Base-by-base conservation (phyloP, 2,113 vertebrate genomes). In the Syngnathoides biaculeatus region DNA sequence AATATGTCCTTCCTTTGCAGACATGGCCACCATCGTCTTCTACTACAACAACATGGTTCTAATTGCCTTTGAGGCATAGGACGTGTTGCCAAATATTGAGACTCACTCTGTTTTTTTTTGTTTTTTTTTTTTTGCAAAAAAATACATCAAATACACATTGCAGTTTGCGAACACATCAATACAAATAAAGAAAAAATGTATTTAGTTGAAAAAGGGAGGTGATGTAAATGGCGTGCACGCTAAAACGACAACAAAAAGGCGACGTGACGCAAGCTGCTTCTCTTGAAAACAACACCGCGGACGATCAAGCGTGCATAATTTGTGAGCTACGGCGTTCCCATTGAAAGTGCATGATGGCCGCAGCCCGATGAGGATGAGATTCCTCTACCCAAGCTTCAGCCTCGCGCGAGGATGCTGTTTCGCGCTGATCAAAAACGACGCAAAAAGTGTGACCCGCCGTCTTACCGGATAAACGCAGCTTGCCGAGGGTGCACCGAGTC, bases 381-480 rank as follows among this genome's bases (percentile, higher is more conserved):
- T 77, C 75, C 61, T 80, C 71, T 75, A 62, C 75, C 27, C 63
- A 66, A 48, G 60, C 72, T 69, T 85, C 78, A 78, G 65, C 68
- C 70, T 78, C 78, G 35, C n/a, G n/a, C 68, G 69, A 83, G 52
- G 86, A 87, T 79, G 85, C 83, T 76, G 63, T 58, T 65, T 71
- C 66, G 72, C 73, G 71, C 73, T 68, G 70, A 64, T 66, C 62
- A 69, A 63, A 65, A 68, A 64, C 1, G 19, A 42, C 68, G 17
- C 62, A 71, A 15, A 67, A n/a, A 42, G 64, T n/a, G 5, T 50
- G 43, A 43, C 15, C 4, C 14, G 5, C 38, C 52, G 56, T 79
- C 88, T 88, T 84, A 92, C 90, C 89, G 65, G 81, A 72, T 79
- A 78, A 56, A 73, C 61, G 73, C 64, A 55, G 47, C 72, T 57